These are phyloP conservation scores for Tetanocera ferruginea DNA, from an alignment of 2,888 invertebrate species.

Conservation along the genomic window DNA sequence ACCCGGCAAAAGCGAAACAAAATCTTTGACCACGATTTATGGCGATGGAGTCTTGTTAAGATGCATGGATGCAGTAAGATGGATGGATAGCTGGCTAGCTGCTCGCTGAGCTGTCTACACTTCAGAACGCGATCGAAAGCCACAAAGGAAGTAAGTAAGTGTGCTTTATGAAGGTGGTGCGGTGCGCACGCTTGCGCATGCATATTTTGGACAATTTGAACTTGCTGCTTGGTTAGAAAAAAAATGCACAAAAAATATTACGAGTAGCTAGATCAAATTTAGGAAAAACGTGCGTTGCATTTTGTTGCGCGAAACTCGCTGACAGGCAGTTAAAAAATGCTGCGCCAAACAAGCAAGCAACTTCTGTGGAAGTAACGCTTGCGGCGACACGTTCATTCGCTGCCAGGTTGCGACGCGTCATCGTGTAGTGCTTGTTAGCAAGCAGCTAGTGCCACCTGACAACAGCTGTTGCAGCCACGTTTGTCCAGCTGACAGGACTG, in stretches of 20 bases:
- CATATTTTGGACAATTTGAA: slow-evolving; percentile 16
- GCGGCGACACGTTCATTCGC: slow-evolving; percentile 47
- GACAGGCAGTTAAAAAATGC: slow-evolving; percentile 27
- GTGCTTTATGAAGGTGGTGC: neutral
- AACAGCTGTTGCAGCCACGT: slow-evolving; percentile 26
- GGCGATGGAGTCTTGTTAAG: slow-evolving; percentile 45
- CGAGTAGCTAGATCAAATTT: slow-evolving; percentile 47
- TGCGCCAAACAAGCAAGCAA: slow-evolving; percentile 25
- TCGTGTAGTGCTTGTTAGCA: slow-evolving; percentile 31
- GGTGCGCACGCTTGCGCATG: slow-evolving; percentile 14
- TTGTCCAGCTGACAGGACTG: slow-evolving; percentile 14
- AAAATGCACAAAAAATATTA: neutral
- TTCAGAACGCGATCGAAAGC: neutral
- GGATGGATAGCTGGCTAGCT: slow-evolving; percentile 1
- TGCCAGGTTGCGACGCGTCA: slow-evolving; percentile 34
- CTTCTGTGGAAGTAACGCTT: slow-evolving; percentile 48
- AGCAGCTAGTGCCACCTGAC: slow-evolving; percentile 33
- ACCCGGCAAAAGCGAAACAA: slow-evolving; percentile 14
- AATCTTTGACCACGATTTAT: slow-evolving; percentile 45
- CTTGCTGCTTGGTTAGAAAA: neutral
- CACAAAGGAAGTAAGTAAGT: slow-evolving; percentile 2
- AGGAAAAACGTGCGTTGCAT: slow-evolving; percentile 47
- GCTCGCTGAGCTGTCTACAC: slow-evolving; percentile 27
- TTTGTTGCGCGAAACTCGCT: slow-evolving; percentile 32
- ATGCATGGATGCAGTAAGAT: slow-evolving; percentile 10